Percentiles rank a stretch among this genome's conserved stretches.
These are phyloP conservation scores for Agrypnia vestita DNA, from an alignment of 1,140 invertebrate species.

Conservation along the genomic window DNA sequence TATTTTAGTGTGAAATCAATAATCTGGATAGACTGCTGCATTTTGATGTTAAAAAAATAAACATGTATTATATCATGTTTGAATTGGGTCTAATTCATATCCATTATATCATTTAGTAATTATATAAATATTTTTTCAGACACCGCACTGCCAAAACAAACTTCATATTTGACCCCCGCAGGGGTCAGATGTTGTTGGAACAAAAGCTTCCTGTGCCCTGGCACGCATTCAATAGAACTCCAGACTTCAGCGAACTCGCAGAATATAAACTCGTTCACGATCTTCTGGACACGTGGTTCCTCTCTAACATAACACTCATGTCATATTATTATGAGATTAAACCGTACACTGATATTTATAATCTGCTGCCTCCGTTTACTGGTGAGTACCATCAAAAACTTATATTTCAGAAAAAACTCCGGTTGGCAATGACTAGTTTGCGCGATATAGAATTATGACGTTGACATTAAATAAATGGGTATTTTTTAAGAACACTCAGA, in stretches of 20 bases:
- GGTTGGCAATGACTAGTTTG: too few species aligned
- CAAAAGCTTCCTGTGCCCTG: slow-evolving; percentile 92
- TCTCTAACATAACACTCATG: slow-evolving; percentile 83
- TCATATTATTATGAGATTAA: slow-evolving; percentile 83
- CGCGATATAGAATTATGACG: too few species aligned
- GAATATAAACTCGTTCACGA: slow-evolving; percentile 82
- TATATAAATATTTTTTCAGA: slow-evolving; percentile 64
- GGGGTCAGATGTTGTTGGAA: slow-evolving; percentile 86
- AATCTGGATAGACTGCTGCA: background rate
- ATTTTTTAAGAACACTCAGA: too few species aligned
- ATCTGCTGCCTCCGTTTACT: slow-evolving; percentile 86
- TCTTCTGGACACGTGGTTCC: slow-evolving; percentile 78
- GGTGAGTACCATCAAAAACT: slow-evolving; percentile 73
- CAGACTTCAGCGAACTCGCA: slow-evolving; percentile 85
- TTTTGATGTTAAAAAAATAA: slow-evolving; percentile 11
- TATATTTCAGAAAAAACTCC: too few species aligned
- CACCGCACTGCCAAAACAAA: slow-evolving; percentile 88
- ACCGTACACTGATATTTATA: slow-evolving; percentile 80
- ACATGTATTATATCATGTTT: too few species aligned
- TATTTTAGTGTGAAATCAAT: too few species aligned
- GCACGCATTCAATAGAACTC: slow-evolving; percentile 91
- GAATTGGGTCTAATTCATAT: too few species aligned
- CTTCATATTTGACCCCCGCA: slow-evolving; percentile 88
- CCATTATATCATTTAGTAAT: background rate
- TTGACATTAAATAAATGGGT: too few species aligned